phyloP scores from a whole-genome alignment of 2,113 vertebrate species.

The Tiliqua scincoides region DNA sequence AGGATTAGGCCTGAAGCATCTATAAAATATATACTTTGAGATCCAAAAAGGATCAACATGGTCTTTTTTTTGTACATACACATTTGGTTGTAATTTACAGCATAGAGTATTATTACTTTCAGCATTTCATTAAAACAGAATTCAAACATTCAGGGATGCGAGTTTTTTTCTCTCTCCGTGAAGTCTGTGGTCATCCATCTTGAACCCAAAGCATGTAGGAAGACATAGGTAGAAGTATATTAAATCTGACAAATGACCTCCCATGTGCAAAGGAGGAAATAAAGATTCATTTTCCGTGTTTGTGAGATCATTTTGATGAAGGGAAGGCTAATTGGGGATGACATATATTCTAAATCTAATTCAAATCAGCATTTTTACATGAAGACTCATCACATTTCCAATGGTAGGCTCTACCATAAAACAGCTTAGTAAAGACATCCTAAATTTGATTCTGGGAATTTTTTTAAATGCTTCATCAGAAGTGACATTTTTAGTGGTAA shows the following conservation, averaged over 20 bases:
- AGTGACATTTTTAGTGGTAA: constrained; percentile 75
- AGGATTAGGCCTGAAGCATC: too few species aligned
- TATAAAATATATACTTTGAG: not conserved
- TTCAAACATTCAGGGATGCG: constrained; percentile 56
- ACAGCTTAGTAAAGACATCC: constrained; percentile 81
- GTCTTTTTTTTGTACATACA: not conserved
- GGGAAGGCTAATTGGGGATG: constrained; percentile 82
- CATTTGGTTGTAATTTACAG: constrained; percentile 40
- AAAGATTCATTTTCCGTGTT: constrained; percentile 85
- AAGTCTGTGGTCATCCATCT: constrained; percentile 73
- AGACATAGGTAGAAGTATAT: constrained; percentile 82
- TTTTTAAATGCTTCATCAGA: constrained; percentile 76
- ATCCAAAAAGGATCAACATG: constrained; percentile 19
- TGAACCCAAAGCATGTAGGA: constrained; percentile 78
- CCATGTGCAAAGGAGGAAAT: constrained; percentile 85
- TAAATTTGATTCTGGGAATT: constrained; percentile 75
- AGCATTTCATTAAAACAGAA: constrained; percentile 57
- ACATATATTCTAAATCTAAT: constrained; percentile 85
- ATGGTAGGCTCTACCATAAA: constrained; percentile 72
- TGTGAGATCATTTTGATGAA: constrained; percentile 86
- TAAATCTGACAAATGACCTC: constrained; percentile 87
- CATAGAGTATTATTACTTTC: constrained; percentile 23
- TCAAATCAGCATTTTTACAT: constrained; percentile 86
- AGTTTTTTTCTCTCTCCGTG: constrained; percentile 59
- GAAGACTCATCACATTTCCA: constrained; percentile 85